Evolutionary conservation across 2,888 invertebrate genomes (phyloP).

Genomic region (Cheilosia variabilis): DNA sequence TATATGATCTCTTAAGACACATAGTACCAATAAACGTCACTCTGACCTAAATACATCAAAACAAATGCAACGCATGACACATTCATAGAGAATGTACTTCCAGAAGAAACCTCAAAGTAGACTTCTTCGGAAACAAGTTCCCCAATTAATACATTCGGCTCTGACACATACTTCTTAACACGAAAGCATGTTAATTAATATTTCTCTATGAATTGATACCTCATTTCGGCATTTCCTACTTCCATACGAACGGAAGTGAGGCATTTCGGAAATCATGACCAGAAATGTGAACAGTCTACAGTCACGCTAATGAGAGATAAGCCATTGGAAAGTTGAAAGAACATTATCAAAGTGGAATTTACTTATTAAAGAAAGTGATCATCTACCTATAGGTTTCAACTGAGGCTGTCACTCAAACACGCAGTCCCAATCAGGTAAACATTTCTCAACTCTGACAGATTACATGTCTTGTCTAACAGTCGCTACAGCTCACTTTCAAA

Average conservation of each 20-base stretch:
- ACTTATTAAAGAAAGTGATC: no score
- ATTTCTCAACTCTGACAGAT: no score
- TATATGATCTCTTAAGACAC: not conserved
- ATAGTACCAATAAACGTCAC: not conserved
- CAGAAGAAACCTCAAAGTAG: not conserved
- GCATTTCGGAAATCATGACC: not conserved
- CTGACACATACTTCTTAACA: constrained; percentile 30
- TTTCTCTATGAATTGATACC: not conserved
- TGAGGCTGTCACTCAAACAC: no score
- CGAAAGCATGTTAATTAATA: constrained; percentile 27
- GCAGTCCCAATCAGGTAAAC: no score
- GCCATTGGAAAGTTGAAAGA: no score
- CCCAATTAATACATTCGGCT: constrained; percentile 16
- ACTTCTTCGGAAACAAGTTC: not conserved
- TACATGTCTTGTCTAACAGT: no score
- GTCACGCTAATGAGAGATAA: not conserved
- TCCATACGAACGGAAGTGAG: constrained; percentile 14
- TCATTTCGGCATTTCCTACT: constrained; percentile 38
- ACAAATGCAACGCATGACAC: no score
- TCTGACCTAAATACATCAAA: not conserved
- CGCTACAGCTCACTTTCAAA: not conserved
- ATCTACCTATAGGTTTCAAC: no score
- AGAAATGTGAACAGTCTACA: not conserved
- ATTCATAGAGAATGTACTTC: no score
- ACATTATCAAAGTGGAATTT: no score